phyloP scores from a whole-genome alignment of 2,888 invertebrate species.

The Xanthia icteritia region DNA sequence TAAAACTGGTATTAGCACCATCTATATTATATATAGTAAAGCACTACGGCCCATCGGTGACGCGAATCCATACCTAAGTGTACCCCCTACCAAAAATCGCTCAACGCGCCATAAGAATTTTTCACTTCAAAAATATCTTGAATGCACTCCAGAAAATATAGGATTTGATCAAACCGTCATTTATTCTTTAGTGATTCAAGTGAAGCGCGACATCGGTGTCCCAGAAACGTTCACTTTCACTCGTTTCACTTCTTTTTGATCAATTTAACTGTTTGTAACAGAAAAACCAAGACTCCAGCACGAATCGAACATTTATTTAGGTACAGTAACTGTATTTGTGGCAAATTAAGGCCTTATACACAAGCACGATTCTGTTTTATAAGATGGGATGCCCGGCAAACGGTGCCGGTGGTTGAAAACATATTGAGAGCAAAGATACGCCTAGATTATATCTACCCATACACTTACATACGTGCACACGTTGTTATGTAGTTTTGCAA shows the following conservation, averaged over 20 bases:
- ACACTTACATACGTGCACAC: neutral
- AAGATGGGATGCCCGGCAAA: neutral
- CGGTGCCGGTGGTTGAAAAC: neutral
- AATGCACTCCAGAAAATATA: neutral
- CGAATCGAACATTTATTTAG: conserved; percentile 19
- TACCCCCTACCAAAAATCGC: no score
- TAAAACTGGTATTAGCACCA: no score
- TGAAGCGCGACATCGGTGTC: conserved; percentile 70
- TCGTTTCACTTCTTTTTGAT: conserved; percentile 64
- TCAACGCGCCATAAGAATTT: no score
- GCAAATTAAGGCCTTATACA: conserved; percentile 3
- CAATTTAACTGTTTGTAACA: conserved; percentile 36
- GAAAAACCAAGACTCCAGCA: conserved; percentile 38
- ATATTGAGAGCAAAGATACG: neutral
- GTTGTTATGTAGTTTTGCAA: conserved; percentile 7
- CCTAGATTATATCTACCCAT: neutral
- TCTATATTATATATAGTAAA: no score
- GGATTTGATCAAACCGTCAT: neutral
- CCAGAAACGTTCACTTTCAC: conserved; percentile 77
- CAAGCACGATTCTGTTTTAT: neutral
- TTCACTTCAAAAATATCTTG: neutral
- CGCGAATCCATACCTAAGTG: no score
- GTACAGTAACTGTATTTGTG: conserved; percentile 23
- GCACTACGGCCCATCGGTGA: no score
- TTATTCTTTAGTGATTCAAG: conserved; percentile 42